These are phyloP conservation scores for Chloropsis hardwickii DNA, from an alignment of 2,113 vertebrate genomes.

Conservation along the genomic window DNA sequence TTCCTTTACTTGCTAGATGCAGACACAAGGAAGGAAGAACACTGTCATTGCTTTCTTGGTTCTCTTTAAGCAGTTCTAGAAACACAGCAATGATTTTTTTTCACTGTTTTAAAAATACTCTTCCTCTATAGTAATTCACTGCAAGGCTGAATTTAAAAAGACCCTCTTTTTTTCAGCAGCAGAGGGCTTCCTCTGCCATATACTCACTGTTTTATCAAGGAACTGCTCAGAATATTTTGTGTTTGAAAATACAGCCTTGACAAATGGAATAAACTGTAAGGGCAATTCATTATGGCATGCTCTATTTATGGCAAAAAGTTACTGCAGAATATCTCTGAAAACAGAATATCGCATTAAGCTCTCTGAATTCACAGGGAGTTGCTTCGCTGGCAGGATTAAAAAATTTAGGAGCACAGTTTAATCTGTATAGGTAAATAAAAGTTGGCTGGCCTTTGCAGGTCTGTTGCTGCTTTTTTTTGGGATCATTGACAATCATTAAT, in stretches of 20 bases:
- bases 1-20: neutral
- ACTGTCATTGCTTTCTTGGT: neutral
- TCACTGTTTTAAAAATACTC: slow-evolving; percentile 25
- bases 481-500: neutral
- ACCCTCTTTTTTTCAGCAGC: neutral
- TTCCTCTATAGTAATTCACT: neutral
- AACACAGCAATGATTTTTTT: neutral
- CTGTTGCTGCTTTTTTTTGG: neutral
- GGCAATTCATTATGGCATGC: neutral
- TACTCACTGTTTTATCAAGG: neutral
- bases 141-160: neutral
- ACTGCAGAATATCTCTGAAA: neutral
- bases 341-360: neutral
- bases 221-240: neutral
- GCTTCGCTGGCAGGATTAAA: neutral
- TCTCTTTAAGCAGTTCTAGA: neutral
- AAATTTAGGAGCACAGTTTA: neutral
- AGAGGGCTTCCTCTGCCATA: neutral
- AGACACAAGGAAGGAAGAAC: slow-evolving; percentile 19
- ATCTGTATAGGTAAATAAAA: neutral
- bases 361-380: neutral
- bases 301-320: neutral
- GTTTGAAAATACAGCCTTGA: neutral
- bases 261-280: neutral
- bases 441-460: neutral